These are phyloP conservation scores for Chironomus riparius DNA, from an alignment of 2,888 invertebrate genomes.

Conservation along the genomic window DNA sequence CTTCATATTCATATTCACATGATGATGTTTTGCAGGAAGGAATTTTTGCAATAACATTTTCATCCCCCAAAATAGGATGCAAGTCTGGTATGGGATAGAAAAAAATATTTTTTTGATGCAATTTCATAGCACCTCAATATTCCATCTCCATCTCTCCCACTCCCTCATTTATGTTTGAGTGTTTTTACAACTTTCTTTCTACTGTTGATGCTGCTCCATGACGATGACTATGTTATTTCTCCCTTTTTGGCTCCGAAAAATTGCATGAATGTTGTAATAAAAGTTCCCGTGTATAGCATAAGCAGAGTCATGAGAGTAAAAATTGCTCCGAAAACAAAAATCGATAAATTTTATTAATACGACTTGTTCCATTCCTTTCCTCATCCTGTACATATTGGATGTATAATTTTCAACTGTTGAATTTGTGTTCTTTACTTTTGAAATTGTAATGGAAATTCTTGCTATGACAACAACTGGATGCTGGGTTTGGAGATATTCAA, in stretches of 20 bases:
- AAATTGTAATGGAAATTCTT: too few relatives aligned
- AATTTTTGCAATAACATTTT: neutral
- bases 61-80: neutral
- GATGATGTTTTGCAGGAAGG: neutral
- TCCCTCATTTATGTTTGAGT: neutral
- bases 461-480: too few relatives aligned
- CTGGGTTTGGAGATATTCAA: neutral
- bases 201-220: neutral
- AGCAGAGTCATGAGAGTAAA: neutral
- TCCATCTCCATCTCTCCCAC: neutral
- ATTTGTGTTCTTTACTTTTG: too few relatives aligned
- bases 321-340: neutral
- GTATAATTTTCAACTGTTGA: too few relatives aligned
- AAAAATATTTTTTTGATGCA: neutral
- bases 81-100: neutral
- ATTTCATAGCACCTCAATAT: neutral
- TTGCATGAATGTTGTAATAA: conserved; percentile 12
- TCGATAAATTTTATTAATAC: conserved; percentile 19
- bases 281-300: neutral
- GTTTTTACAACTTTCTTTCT: conserved; percentile 13
- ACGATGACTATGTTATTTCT: neutral
- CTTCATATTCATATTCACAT: conserved; percentile 2
- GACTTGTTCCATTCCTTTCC: neutral
- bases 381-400: neutral
- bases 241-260: neutral